phyloP scores from a whole-genome alignment of 2,797 vertebrate species.

The Acanthurus leucopareius region DNA sequence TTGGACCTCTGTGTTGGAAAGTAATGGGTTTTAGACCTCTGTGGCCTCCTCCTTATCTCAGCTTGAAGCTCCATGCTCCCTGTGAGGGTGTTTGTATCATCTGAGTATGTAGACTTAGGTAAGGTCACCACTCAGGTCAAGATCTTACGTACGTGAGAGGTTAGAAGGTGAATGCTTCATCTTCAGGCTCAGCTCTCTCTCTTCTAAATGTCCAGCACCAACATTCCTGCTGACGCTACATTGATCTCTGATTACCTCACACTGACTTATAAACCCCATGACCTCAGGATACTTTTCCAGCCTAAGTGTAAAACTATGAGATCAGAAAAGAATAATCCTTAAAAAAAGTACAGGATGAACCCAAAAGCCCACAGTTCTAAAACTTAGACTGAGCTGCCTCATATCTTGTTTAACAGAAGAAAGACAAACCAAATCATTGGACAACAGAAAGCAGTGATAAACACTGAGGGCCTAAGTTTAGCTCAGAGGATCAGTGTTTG shows the following conservation, averaged over 20 bases:
- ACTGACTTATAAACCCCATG: neutral
- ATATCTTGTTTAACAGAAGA: neutral
- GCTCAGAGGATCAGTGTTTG: conserved; percentile 7
- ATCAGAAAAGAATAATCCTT: no score
- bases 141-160: neutral
- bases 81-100: no score
- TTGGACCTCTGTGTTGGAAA: no score
- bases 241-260: neutral
- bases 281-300: no score
- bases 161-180: neutral
- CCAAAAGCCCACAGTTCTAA: neutral
- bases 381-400: conserved; percentile 1
- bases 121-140: neutral
- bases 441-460: neutral
- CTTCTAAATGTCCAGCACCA: neutral
- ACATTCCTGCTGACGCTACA: neutral
- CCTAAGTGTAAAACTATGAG: neutral
- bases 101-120: neutral
- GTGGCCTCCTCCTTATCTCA: no score
- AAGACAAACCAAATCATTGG: neutral
- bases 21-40: neutral
- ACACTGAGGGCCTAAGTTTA: conserved; percentile 20
- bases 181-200: neutral
- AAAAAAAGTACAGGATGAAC: neutral
- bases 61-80: no score